Evolutionary conservation across 2,113 vertebrate species (phyloP).

Genomic region (Montifringilla adamsi): DNA sequence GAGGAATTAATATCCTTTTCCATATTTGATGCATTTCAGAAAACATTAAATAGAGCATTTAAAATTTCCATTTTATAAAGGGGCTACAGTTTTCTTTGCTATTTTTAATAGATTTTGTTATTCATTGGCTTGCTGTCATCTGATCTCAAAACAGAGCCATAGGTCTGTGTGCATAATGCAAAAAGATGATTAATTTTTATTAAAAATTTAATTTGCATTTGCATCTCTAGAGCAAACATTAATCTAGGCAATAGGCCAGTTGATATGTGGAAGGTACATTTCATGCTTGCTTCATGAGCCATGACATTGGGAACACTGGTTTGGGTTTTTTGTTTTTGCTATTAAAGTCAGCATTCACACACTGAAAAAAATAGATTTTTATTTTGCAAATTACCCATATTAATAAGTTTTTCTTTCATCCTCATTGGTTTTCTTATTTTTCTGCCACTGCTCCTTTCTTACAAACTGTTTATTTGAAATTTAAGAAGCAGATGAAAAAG

Average conservation of each 20-base stretch:
- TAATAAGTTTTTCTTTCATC: not conserved
- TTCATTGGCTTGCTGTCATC: not conserved
- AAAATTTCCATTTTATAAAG: not conserved
- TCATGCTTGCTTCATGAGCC: not conserved
- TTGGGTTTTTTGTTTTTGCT: not conserved
- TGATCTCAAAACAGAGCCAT: not conserved
- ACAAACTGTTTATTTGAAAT: not conserved
- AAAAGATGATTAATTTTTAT: not conserved
- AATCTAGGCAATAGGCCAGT: not conserved
- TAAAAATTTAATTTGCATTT: not conserved
- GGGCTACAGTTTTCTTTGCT: not conserved
- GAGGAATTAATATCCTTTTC: not conserved
- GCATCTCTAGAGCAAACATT: not conserved
- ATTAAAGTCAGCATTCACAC: not conserved
- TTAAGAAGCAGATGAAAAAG: not conserved
- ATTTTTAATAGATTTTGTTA: not conserved
- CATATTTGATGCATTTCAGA: not conserved
- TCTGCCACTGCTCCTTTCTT: not conserved
- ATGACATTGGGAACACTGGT: not conserved
- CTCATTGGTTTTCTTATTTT: not conserved
- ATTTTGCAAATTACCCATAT: not conserved
- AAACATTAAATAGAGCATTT: not conserved
- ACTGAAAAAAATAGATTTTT: fast-evolving
- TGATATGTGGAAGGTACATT: not conserved
- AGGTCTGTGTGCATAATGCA: not conserved